Base-by-base conservation (phyloP, 2,797 vertebrate species). In the Coluber constrictor region DNA sequence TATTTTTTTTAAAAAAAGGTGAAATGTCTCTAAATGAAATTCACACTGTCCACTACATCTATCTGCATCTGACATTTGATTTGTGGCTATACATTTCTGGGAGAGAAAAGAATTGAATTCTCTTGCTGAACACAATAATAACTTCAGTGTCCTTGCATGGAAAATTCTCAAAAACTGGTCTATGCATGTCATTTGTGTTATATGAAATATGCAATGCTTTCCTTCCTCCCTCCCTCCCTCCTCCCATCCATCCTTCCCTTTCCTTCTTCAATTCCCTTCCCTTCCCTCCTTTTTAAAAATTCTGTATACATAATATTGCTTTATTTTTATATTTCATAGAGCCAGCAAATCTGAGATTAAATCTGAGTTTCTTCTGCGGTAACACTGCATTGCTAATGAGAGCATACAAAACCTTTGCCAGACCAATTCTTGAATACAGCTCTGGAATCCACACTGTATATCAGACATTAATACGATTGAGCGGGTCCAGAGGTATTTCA, bases 11-110 rank as follows among this genome's bases (percentile, higher is more conserved):
- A n/a, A 29, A 94, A 93, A 90, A 95, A 87, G 32, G 88, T 90
- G 92, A 91, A 86, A 59, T 94, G 55, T 92, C 91, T 95, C 90
- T 96, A 96, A 96, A 97, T 96, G 93, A 96, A 95, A 97, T 93
- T 91, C 88, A 88, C 89, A 91, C 92, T 96, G 94, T 94, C 94
- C 95, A 74, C 92, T 94, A 91, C 57, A 92, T 92, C 93, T 95
- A 92, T 92, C 96, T 92, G 5, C 87, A 90, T 94, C 95, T 96
- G 93, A 94, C 95, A 90, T 94, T 93, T 92, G 79, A 93, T 92
- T 92, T 90, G 87, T 95, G 93, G 91, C 86, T 95, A 94, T 93
- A 92, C 25, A 93, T 95, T 96, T 96, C 92, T 94, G 37, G 37
- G 23, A 29, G 54, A 5, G 87, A 20, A 83, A 83, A 23, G 93